These are phyloP conservation scores for Leptopterna dolabrata DNA, from an alignment of 2,888 invertebrate genomes.

Conservation along the genomic window DNA sequence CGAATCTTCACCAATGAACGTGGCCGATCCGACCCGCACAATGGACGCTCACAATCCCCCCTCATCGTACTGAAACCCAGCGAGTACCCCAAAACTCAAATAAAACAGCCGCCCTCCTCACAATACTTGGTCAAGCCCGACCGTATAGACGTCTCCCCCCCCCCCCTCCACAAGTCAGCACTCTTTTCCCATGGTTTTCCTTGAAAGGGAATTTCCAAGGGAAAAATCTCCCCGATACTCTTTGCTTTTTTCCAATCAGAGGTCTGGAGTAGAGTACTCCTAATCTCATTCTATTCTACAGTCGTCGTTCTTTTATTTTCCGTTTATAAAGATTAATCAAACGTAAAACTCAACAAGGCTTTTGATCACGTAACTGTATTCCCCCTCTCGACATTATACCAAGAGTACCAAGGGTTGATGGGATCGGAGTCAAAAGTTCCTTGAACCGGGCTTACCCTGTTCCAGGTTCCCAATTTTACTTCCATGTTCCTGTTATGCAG, in stretches of 20 bases:
- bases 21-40: neutral
- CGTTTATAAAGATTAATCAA: neutral
- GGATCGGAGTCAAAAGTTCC: neutral
- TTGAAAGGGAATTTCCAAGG: neutral
- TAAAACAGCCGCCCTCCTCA: slow-evolving; percentile 22
- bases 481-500: no score
- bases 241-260: slow-evolving; percentile 12
- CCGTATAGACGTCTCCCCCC: slow-evolving; percentile 19
- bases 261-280: neutral
- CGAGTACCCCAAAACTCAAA: slow-evolving; percentile 9
- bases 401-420: neutral
- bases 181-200: neutral
- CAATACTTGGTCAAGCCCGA: neutral
- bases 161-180: neutral
- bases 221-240: neutral
- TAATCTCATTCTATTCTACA: neutral
- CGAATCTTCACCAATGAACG: neutral
- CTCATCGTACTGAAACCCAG: neutral
- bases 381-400: no score
- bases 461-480: no score
- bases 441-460: neutral
- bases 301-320: neutral
- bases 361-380: neutral
- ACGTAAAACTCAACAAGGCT: neutral
- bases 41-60: neutral